Evolutionary conservation across 2,113 vertebrate genomes (phyloP), one percentile per base, ranked within the genome.

Genomic region (Sclerurus mexicanus): DNA sequence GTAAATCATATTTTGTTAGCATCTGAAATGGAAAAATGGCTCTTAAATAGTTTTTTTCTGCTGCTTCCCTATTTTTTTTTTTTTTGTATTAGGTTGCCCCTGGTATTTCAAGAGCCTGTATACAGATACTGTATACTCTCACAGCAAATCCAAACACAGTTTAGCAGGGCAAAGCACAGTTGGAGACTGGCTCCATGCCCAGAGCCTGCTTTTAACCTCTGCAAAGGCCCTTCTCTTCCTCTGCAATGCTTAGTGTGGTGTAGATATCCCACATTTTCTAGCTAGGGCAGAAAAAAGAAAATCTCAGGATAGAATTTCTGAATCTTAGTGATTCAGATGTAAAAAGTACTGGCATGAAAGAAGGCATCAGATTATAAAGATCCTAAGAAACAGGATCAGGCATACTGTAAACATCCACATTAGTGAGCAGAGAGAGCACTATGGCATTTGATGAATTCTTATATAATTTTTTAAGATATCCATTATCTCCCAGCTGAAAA

Each of bases 181-280:
- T 74, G 59, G 78, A 90, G 71, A 7, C 74, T 97, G 95, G 90
- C 90, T 95, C 25, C 53, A n/a, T 81, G 81, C 94, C 91, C 75
- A 78, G 75, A 60, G 52, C 78, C 78, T 83, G 77, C 77, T 95
- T 96, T 93, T 88, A 91, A 86, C 88, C 77, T 95, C 68, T 75
- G 79, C 56, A 93, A 80, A 92, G 30, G 28, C 47, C 39, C 27
- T 56, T 84, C 19, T 72, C 49, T 82, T 71, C 76, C 67, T 76
- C 68, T 91, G 52, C 59, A 59, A 11, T 49, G 12, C 25, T 74
- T 58, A 50, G 21, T 33, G 9, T 24, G 55, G 14, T 71, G 39
- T 67, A 47, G 40, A 49, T 89, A 39, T 3, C 25, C 66, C 86
- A 35, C 7, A 20, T 80, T 77, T 93, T 88, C 35, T 88, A 72